A percentile compares a stretch with the other conserved stretches of the same genome.
These are phyloP conservation scores for Plebejus melissa DNA, from an alignment of 2,888 invertebrate genomes.

Conservation along the genomic window DNA sequence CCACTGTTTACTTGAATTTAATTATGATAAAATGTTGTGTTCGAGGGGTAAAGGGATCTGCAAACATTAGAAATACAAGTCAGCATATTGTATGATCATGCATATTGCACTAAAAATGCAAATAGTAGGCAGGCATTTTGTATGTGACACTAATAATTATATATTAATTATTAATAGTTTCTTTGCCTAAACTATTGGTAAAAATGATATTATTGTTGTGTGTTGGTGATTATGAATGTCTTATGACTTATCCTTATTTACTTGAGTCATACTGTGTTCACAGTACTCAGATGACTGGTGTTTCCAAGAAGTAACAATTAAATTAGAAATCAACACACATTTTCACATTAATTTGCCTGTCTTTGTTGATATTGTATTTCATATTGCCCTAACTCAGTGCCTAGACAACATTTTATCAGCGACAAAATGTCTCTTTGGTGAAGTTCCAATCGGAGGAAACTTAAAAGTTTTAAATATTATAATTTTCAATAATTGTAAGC, in stretches of 20 bases:
- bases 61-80: constrained; percentile 10
- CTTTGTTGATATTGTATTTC: neutral
- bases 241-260: neutral
- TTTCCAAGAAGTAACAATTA: neutral
- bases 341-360: constrained; percentile 1
- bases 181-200: neutral
- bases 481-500: neutral
- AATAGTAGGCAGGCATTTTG: constrained; percentile 8
- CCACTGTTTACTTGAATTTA: constrained; percentile 88
- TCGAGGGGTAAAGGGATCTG: constrained; percentile 35
- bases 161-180: neutral
- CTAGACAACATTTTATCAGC: constrained; percentile 16
- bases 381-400: neutral
- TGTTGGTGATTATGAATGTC: neutral
- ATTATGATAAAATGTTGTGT: constrained; percentile 38
- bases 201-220: neutral
- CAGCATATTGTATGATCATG: neutral
- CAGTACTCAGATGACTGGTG: neutral
- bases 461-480: neutral
- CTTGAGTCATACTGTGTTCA: neutral
- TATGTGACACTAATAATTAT: neutral
- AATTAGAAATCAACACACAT: neutral
- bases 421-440: neutral
- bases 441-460: neutral
- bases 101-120: neutral